Evolutionary conservation across 2,113 vertebrate species (phyloP).

Genomic region (Xiphorhynchus elegans): DNA sequence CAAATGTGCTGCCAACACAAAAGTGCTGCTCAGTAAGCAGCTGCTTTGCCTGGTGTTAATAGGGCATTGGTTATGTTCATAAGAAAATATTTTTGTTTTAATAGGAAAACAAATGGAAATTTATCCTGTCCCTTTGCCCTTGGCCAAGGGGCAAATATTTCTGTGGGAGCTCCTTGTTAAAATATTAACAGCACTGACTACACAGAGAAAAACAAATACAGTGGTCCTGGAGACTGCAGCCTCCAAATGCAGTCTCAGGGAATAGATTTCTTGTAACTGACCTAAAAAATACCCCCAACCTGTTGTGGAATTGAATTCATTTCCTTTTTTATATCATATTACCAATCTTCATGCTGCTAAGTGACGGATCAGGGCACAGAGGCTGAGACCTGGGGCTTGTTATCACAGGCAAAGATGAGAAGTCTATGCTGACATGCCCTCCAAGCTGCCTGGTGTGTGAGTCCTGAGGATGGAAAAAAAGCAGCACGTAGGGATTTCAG

Average conservation of each 20-base stretch:
- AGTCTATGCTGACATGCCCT: background rate
- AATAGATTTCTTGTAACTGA: background rate
- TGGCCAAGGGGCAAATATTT: slow-evolving; percentile 44
- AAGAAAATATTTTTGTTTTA: slow-evolving; percentile 64
- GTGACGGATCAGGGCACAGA: background rate
- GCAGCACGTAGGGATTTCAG: background rate
- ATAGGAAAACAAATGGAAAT: slow-evolving; percentile 49
- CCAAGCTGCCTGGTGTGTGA: accelerated
- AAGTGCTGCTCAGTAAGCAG: slow-evolving; percentile 20
- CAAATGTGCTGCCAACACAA: slow-evolving; percentile 27
- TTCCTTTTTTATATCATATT: background rate
- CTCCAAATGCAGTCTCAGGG: background rate
- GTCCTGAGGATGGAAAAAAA: background rate
- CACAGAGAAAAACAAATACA: slow-evolving; percentile 8
- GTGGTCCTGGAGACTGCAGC: background rate
- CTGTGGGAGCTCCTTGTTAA: slow-evolving; percentile 51
- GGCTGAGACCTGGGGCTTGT: background rate
- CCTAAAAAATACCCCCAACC: background rate
- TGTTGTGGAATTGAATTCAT: background rate
- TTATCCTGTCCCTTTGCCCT: slow-evolving; percentile 30
- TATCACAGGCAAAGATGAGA: background rate
- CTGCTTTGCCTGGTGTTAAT: slow-evolving; percentile 19
- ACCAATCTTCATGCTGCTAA: background rate
- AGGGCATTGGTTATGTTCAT: slow-evolving; percentile 25
- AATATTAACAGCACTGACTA: slow-evolving; percentile 53